These are phyloP conservation scores for Campylorhamphus procurvoides DNA, from an alignment of 2,113 vertebrate genomes.

Conservation along the genomic window DNA sequence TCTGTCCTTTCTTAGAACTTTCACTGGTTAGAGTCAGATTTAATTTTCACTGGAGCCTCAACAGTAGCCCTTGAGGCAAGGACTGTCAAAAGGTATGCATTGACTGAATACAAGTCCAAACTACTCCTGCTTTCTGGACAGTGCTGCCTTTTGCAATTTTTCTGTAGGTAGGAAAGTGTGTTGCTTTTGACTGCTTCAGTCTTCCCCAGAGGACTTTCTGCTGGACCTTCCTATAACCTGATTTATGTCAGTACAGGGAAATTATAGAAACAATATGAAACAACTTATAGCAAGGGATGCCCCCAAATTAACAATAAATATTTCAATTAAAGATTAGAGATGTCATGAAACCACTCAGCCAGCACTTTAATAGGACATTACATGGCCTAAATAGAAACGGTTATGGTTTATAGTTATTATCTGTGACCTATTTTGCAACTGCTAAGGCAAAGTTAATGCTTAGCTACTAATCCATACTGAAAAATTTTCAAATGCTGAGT, in stretches of 20 bases:
- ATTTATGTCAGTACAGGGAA: conserved; percentile 7
- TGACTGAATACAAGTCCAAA: not conserved
- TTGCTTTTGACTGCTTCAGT: conserved; percentile 23
- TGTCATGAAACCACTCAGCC: conserved; percentile 6
- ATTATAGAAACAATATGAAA: not conserved
- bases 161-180: not conserved
- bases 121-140: not conserved
- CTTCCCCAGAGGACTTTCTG: conserved; percentile 20
- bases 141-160: conserved; percentile 18
- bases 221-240: not conserved
- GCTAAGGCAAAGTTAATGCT: conserved; percentile 5
- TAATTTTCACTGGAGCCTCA: not conserved
- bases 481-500: conserved; percentile 12
- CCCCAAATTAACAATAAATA: conserved; percentile 39
- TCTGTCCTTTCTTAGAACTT: not conserved
- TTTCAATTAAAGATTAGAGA: conserved; percentile 22
- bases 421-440: conserved; percentile 34
- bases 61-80: not conserved
- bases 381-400: not conserved
- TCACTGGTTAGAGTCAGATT: conserved; percentile 1
- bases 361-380: conserved; percentile 4
- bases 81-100: conserved; percentile 18
- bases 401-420: conserved; percentile 23
- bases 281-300: not conserved
- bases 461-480: not conserved